Percentiles rank a stretch among this genome's conserved stretches.
Evolutionary conservation across 2,113 vertebrate species (phyloP).

Genomic region (Petrocephalus microphthalmus): DNA sequence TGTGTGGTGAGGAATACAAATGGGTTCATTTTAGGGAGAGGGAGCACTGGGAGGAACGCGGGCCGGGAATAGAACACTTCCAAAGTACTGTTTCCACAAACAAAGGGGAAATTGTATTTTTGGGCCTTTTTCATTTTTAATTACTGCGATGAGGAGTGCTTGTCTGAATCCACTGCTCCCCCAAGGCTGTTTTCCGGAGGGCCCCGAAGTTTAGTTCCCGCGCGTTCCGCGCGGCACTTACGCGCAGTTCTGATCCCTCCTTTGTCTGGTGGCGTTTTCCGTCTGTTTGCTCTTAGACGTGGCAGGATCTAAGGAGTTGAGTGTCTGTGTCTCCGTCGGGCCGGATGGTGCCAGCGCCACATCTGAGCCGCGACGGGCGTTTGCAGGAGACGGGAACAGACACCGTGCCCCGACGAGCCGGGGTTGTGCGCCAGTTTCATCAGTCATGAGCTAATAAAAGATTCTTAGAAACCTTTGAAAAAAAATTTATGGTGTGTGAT

Average conservation of each 20-base stretch:
- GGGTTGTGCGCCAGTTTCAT: not conserved
- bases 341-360: not conserved
- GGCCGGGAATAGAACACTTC: not conserved
- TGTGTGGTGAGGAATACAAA: not conserved
- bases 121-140: constrained; percentile 1
- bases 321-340: not conserved
- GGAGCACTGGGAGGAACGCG: not conserved
- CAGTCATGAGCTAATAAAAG: constrained; percentile 7
- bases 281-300: not conserved
- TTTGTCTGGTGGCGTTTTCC: not conserved
- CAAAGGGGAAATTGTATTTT: not conserved
- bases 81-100: not conserved
- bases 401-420: not conserved
- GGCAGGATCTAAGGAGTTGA: not conserved
- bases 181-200: not conserved
- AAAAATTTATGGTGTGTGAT: not conserved
- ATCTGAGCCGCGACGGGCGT: not conserved
- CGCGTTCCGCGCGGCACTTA: not conserved
- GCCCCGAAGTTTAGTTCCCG: not conserved
- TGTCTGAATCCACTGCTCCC: not conserved
- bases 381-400: not conserved
- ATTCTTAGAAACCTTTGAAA: constrained; percentile 3
- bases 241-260: not conserved
- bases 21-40: not conserved
- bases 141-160: not conserved